Base-by-base conservation (phyloP, 37 sponge, comb jelly and placozoan species). In the Lycopodina hypogea region DNA sequence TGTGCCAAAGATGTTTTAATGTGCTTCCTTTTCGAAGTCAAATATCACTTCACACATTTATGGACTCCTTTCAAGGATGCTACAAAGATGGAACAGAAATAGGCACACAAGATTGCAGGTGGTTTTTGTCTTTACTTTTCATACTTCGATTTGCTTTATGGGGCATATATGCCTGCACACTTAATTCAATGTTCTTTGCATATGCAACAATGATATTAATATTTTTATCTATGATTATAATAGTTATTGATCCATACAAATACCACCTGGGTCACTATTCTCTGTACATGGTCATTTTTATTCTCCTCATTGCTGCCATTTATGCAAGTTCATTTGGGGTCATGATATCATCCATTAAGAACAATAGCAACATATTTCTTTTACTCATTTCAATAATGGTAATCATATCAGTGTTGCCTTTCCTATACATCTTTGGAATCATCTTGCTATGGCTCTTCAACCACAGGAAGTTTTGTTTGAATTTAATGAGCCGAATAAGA, bases 51-150 rank as follows among this genome's bases (percentile, higher is more conserved):
- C 78, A 74, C 21, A 67, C 56, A 30, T 74, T 85, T 29, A 24
- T 90, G 19, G 83, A 82, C 41, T 65, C 68, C 0, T 90, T 83
- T 58, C 79, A 90, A 56, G 86, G 91, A 17, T 86, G 87, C 71
- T 90, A 86, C 55, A 78, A 84, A 32, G 80, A 90, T 72, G 86
- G 86, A 39, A 85, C 73, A 24, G 56, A 85, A 30, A 37, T 53
- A 38, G 73, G 81, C 7, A 56, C 76, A 37, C 78, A 62, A 35
- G 77, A 85, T 40, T 82, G 53, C 42, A 72, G 86, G 19, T 90
- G 74, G 68, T 90, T 90, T 82, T 78, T 83, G 9, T 76, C 86
- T 28, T 17, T 90, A 17, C 48, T 53, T 42, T 82, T 90, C 26
- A 21, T 78, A 4, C 39, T 65, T 52, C 82, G 91, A 3, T 48